Evolutionary conservation across 92 coral and sea anemone species (phyloP), one percentile per base, ranked within the genome.

Genomic region (Siderastrea radians): DNA sequence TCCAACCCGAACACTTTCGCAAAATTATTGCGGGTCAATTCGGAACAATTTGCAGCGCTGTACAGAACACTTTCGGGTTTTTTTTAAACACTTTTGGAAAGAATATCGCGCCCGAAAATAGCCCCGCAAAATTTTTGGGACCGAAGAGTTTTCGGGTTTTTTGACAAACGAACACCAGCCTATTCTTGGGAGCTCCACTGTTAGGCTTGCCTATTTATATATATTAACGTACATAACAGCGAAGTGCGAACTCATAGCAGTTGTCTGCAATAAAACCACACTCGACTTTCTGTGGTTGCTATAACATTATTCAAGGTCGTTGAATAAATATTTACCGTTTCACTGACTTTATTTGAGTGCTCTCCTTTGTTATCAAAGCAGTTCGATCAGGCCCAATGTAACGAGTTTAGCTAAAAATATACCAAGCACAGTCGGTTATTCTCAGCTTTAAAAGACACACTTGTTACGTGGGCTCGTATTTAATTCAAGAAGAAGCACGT

Each of bases 301-400:
- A n/a, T 49, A 14, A 53, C 68, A 47, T 82, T 82, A 68, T 69
- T 58, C 54, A 57, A 68, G 72, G 84, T 51, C 63, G 70, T 68
- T 55, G 69, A 82, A 58, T 46, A 43, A 7, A 46, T 82, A 82
- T 82, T 82, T 82, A 57, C 86, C 86, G 77, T 70, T 82, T 70
- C 78, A 71, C 52, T 84, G 87, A 74, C 73, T 72, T 54, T 57
- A 46, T 82, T 73, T 44, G 87, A 84, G 80, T 84, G 81, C 74
- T 84, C 74, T 73, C 79, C 14, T 72, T 57, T 72, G 44, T 72
- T 57, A 82, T 84, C 62, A 62, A 16, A 51, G 61, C 55, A 58
- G 64, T 11, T 84, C 10, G 44, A 74, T 61, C 2, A 50, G 16
- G 52, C 59, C 26, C 14, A 69, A 45, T 46, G 16, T 58, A 47